Conservation (phyloP, 2,888 invertebrate genomes). For the Sphaeridia pumilis region DNA sequence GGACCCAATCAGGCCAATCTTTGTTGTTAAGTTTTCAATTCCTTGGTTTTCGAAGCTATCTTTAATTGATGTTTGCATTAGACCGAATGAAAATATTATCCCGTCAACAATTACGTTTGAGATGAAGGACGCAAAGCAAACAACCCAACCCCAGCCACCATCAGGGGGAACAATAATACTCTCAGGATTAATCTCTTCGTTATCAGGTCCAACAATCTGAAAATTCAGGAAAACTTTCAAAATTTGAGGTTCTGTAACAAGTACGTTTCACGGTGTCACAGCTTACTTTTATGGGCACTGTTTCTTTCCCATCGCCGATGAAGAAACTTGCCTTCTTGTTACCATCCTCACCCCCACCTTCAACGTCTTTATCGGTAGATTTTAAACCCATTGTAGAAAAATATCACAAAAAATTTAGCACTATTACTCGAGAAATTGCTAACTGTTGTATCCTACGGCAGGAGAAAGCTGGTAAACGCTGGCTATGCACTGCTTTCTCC, state of each 20-base stretch:
- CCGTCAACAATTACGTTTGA: conserved; percentile 91
- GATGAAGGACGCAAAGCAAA: conserved; percentile 80
- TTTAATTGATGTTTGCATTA: conserved; percentile 44
- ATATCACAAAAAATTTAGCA: too few species aligned
- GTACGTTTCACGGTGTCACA: too few species aligned
- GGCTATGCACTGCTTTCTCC: too few species aligned
- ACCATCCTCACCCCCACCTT: background rate
- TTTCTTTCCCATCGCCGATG: conserved; percentile 29
- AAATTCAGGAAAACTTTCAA: too few species aligned
- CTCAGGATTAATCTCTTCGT: conserved; percentile 29
- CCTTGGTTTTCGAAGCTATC: conserved; percentile 13
- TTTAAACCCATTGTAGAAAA: too few species aligned
- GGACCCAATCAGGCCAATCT: conserved; percentile 72
- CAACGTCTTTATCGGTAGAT: background rate
- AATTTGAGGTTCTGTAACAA: too few species aligned
- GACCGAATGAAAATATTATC: conserved; percentile 78
- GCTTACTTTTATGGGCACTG: conserved; percentile 27
- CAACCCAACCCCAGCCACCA: conserved; percentile 92
- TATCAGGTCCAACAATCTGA: conserved; percentile 33
- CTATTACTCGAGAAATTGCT: too few species aligned
- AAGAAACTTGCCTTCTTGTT: conserved; percentile 30
- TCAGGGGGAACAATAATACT: conserved; percentile 58
- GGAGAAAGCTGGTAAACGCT: too few species aligned
- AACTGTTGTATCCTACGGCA: too few species aligned
- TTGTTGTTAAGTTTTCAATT: conserved; percentile 38